Percentiles rank a stretch among this genome's conserved stretches.
Evolutionary conservation across 2,113 vertebrate genomes (phyloP).

Genomic region (Bos javanicus): DNA sequence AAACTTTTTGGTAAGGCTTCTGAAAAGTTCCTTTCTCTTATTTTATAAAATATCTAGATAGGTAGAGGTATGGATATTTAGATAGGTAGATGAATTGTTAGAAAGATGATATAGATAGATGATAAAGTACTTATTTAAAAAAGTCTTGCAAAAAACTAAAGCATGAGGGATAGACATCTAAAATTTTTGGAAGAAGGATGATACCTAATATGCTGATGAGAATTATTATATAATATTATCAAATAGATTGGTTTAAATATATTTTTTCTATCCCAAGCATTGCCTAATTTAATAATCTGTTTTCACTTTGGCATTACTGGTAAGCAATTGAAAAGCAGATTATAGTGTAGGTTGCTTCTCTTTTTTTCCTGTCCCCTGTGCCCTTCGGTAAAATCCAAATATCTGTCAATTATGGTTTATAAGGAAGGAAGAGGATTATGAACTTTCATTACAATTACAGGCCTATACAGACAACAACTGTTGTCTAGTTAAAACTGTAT

Average conservation of each 20-base stretch:
- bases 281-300: slow-evolving; percentile 62
- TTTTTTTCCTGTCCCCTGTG: neutral
- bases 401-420: slow-evolving; percentile 77
- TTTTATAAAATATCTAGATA: neutral
- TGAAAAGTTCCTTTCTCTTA: neutral
- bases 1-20: neutral
- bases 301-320: slow-evolving; percentile 67
- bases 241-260: slow-evolving; percentile 46
- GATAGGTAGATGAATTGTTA: neutral
- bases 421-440: slow-evolving; percentile 70
- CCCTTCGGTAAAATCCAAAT: slow-evolving; percentile 47
- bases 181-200: slow-evolving; percentile 11
- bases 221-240: slow-evolving; percentile 49
- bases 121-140: neutral
- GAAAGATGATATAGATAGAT: neutral
- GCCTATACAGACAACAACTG: slow-evolving; percentile 56
- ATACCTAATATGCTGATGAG: slow-evolving; percentile 29
- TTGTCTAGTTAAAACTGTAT: slow-evolving; percentile 62
- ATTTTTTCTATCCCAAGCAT: slow-evolving; percentile 3
- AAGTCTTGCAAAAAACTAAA: neutral
- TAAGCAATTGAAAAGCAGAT: slow-evolving; percentile 67
- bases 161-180: neutral
- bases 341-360: slow-evolving; percentile 54
- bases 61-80: neutral
- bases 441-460: slow-evolving; percentile 72